Conservation (phyloP, 92 coral and sea anemone genomes). For the Paragorgia papillata region DNA sequence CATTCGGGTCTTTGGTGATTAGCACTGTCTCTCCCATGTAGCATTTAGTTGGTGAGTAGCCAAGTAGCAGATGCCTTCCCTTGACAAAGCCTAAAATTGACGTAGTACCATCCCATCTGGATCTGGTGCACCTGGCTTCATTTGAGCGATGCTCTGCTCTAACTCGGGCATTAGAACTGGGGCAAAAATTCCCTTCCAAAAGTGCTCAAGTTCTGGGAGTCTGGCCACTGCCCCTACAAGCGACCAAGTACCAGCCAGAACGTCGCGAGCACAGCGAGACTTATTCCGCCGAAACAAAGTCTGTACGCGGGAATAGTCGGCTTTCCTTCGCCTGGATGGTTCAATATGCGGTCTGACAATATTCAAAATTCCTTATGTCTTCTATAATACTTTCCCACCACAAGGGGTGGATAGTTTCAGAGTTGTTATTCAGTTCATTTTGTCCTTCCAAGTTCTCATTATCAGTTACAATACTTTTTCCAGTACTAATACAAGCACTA, state of each 20-base stretch:
- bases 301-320: no score
- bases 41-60: neutral
- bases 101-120: slow-evolving; percentile 10
- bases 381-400: no score
- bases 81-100: neutral
- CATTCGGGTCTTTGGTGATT: neutral
- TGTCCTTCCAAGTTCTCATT: no score
- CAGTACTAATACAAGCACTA: no score
- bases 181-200: neutral
- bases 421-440: no score
- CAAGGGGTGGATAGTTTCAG: no score
- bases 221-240: no score
- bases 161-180: neutral
- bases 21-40: slow-evolving; percentile 30
- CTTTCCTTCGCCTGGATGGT: no score
- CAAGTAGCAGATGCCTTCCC: neutral
- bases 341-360: no score
- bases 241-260: slow-evolving; percentile 11
- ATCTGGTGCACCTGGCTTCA: neutral
- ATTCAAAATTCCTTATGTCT: no score
- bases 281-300: neutral
- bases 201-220: neutral
- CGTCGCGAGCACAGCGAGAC: slow-evolving; percentile 2
- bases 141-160: neutral
- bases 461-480: no score